These are phyloP conservation scores for Leptosomus discolor DNA, from an alignment of 2,113 vertebrate genomes.

Conservation along the genomic window DNA sequence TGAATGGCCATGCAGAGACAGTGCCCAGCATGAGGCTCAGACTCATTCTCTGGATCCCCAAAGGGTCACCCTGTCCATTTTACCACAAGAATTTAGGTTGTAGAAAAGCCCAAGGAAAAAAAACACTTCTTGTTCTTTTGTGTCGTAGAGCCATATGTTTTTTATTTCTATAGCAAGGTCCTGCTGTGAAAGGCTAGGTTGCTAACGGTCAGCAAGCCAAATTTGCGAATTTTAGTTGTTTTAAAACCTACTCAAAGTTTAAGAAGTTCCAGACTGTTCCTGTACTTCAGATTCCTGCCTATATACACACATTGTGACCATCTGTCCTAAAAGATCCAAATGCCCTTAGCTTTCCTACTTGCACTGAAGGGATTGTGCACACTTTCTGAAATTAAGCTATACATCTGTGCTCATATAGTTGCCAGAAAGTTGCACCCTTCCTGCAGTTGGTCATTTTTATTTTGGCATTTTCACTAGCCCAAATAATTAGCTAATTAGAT, in stretches of 20 bases:
- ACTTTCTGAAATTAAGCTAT: not conserved
- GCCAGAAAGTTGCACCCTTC: not conserved
- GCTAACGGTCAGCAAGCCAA: not conserved
- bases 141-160: not conserved
- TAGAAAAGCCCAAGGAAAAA: not conserved
- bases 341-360: not conserved
- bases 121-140: not conserved
- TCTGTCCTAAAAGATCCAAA: not conserved
- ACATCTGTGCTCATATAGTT: not conserved
- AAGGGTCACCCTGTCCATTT: not conserved
- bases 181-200: not conserved
- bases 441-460: not conserved
- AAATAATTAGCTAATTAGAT: conserved; percentile 45
- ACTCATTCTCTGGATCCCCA: not conserved
- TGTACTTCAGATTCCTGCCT: not conserved
- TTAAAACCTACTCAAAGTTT: not conserved
- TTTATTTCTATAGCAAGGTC: not conserved
- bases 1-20: not conserved
- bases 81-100: not conserved
- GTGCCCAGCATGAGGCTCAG: not conserved
- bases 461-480: conserved; percentile 11
- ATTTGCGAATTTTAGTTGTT: not conserved
- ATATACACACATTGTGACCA: not conserved
- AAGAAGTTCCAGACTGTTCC: not conserved
- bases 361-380: not conserved